Conservation (phyloP, 2,888 invertebrate genomes). For the Troides oblongomaculatus region DNA sequence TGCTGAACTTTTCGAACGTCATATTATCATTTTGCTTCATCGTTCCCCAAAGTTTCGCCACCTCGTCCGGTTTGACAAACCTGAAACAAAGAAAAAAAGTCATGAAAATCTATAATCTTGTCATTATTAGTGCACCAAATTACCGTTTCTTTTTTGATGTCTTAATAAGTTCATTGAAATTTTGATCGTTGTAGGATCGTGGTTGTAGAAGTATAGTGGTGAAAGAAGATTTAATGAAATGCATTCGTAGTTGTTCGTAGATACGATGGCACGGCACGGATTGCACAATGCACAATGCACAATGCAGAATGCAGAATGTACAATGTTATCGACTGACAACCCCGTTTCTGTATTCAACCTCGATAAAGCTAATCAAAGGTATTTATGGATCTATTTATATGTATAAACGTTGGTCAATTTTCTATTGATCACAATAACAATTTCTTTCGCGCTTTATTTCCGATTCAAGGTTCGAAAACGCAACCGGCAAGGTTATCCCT, state of each 20-base stretch:
- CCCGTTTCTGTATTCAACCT: constrained; percentile 19
- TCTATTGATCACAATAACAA: constrained; percentile 30
- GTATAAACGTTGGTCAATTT: constrained; percentile 23
- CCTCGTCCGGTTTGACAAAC: constrained; percentile 91
- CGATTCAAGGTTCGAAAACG: constrained; percentile 39
- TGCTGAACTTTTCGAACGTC: constrained; percentile 95
- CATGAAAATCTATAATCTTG: no score
- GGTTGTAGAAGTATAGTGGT: no score
- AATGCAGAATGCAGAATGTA: constrained; percentile 6
- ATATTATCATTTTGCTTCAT: constrained; percentile 92
- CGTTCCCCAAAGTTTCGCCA: constrained; percentile 92
- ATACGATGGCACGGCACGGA: neutral
- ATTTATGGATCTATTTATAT: constrained; percentile 11
- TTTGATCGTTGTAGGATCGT: no score
- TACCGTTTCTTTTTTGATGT: no score
- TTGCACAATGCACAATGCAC: neutral
- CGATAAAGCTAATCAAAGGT: constrained; percentile 19
- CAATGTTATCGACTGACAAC: constrained; percentile 21
- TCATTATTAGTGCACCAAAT: no score
- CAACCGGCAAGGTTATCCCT: constrained; percentile 37
- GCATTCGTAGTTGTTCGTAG: neutral
- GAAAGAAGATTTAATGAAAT: no score
- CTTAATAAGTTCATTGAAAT: no score
- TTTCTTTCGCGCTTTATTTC: constrained; percentile 39
- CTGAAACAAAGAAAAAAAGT: constrained; percentile 52